A percentile compares a stretch with the other conserved stretches of the same genome.
Conservation (phyloP, 1,140 invertebrate genomes). For the roundworm (Caenorhabditis elegans) region DNA sequence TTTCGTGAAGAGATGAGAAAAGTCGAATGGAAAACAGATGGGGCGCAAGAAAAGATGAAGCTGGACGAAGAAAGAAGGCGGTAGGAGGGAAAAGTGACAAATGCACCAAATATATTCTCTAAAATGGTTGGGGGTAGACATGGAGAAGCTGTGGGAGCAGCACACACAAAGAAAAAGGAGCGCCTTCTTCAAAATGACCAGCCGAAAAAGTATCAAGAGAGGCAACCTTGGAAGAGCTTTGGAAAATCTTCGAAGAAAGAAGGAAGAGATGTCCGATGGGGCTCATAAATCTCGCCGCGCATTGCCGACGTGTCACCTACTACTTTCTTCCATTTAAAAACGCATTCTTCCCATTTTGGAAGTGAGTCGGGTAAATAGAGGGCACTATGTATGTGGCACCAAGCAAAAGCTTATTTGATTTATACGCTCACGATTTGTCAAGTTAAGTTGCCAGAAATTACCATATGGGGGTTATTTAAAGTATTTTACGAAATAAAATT, state of each 20-base stretch:
- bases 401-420: not conserved
- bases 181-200: slow-evolving; percentile 9
- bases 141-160: not conserved
- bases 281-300: slow-evolving; percentile 23
- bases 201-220: slow-evolving; percentile 10
- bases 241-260: not conserved
- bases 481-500: too few relatives aligned
- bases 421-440: not conserved
- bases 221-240: not conserved
- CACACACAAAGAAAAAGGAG: not conserved
- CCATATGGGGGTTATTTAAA: not conserved
- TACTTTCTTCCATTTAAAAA: not conserved
- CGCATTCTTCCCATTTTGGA: not conserved
- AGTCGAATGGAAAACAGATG: slow-evolving; percentile 33
- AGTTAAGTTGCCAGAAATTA: not conserved
- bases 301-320: not conserved
- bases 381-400: not conserved
- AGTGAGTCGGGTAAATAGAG: not conserved
- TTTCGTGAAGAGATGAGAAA: slow-evolving; percentile 22
- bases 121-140: slow-evolving; percentile 23
- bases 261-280: not conserved
- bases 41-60: slow-evolving; percentile 19
- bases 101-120: slow-evolving; percentile 18
- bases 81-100: slow-evolving; percentile 8
- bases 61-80: slow-evolving; percentile 7